These are phyloP conservation scores for Myiagra hebetior DNA, from an alignment of 2,113 vertebrate genomes.

Conservation along the genomic window DNA sequence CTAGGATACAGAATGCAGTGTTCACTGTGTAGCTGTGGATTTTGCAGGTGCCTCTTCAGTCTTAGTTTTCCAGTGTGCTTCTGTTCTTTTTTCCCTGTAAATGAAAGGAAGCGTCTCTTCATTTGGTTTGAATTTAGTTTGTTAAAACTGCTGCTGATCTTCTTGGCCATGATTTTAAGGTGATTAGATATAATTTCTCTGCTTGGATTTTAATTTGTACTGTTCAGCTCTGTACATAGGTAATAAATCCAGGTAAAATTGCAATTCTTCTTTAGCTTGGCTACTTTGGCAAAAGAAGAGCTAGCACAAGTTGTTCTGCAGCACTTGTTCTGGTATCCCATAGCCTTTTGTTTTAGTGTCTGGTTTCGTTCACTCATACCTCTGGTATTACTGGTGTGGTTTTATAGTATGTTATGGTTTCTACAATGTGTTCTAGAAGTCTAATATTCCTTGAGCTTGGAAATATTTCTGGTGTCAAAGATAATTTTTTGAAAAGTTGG, in stretches of 20 bases:
- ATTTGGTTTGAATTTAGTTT: not conserved
- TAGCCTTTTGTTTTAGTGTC: not conserved
- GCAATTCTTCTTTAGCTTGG: not conserved
- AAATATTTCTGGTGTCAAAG: not conserved
- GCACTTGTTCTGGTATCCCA: not conserved
- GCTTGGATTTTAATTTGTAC: not conserved
- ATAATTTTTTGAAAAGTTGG: not conserved
- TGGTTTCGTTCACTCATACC: not conserved
- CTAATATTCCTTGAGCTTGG: not conserved
- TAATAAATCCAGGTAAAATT: not conserved
- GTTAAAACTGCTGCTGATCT: not conserved
- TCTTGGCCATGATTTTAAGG: not conserved
- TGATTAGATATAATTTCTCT: not conserved
- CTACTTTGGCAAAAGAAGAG: not conserved
- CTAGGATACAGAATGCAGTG: not conserved
- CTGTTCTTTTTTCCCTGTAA: not conserved
- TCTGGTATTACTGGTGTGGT: not conserved
- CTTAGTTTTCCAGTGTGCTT: not conserved
- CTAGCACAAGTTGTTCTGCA: not conserved
- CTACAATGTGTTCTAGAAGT: not conserved
- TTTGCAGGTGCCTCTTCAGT: not conserved
- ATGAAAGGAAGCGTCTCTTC: not conserved
- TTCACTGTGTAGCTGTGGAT: not conserved
- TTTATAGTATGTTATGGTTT: not conserved
- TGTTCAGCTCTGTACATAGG: not conserved